Evolutionary conservation across 2,888 invertebrate species (phyloP).

Genomic region (Acrobasis repandana): DNA sequence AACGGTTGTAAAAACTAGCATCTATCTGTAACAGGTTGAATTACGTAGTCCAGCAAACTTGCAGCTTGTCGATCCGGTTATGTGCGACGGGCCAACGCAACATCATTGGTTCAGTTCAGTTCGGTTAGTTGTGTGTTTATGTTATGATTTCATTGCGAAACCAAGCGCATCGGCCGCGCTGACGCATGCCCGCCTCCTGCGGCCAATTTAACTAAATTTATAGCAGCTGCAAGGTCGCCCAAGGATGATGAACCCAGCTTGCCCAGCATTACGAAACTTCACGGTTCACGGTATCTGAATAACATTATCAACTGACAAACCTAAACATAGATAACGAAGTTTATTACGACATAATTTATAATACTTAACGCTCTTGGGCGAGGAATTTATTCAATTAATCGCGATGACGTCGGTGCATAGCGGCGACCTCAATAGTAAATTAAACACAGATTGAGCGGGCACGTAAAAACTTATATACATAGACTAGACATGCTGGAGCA

Average conservation of each 20-base stretch:
- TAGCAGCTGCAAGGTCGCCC: constrained; percentile 75
- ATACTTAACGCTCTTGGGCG: constrained; percentile 22
- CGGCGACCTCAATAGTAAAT: constrained; percentile 48
- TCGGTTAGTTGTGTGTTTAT: constrained; percentile 40
- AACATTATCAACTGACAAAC: constrained; percentile 25
- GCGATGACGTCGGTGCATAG: constrained; percentile 40
- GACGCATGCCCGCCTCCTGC: constrained; percentile 69
- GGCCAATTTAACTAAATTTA: constrained; percentile 75
- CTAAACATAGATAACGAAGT: constrained; percentile 13
- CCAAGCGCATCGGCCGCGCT: constrained; percentile 67
- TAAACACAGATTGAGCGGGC: constrained; percentile 42
- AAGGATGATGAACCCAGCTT: constrained; percentile 73
- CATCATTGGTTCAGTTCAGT: constrained; percentile 40
- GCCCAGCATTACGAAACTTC: constrained; percentile 54
- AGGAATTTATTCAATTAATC: constrained; percentile 45
- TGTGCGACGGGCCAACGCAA: constrained; percentile 48
- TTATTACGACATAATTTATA: constrained; percentile 14
- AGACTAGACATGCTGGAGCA: constrained; percentile 35
- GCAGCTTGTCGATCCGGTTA: constrained; percentile 57
- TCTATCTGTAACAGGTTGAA: constrained; percentile 62
- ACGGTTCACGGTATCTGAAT: constrained; percentile 41
- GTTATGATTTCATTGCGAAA: constrained; percentile 55
- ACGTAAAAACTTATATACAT: constrained; percentile 42
- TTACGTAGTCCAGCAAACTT: constrained; percentile 40
- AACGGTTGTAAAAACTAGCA: constrained; percentile 62